A percentile compares a stretch with the other conserved stretches of the same genome.
Evolutionary conservation across 2,888 invertebrate genomes (phyloP).

Genomic region (Cheilosia soror): DNA sequence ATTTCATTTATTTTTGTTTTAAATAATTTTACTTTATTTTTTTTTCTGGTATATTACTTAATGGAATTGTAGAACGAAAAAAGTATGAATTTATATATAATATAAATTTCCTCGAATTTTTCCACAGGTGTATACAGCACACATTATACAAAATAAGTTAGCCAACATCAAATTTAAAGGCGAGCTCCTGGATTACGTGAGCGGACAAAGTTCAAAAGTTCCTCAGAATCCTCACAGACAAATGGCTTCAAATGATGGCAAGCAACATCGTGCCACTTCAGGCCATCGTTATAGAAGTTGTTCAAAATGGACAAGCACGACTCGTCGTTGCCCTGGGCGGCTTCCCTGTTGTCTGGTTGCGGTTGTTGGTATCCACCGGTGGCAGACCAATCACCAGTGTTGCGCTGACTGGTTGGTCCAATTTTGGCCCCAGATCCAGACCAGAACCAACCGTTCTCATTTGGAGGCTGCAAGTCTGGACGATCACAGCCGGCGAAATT

Average conservation of each 20-base stretch:
- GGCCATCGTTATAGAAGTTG: constrained; percentile 95
- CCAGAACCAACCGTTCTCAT: constrained; percentile 97
- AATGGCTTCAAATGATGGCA: constrained; percentile 94
- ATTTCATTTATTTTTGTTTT: constrained; percentile 8
- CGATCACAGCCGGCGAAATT: constrained; percentile 96
- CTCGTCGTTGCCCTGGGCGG: constrained; percentile 96
- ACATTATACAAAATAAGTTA: constrained; percentile 61
- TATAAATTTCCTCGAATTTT: constrained; percentile 67
- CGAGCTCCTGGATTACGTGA: constrained; percentile 94
- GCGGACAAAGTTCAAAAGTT: constrained; percentile 94
- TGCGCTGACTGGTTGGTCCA: constrained; percentile 93
- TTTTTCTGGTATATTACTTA: constrained; percentile 24
- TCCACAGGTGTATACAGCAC: constrained; percentile 22
- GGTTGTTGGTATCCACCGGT: constrained; percentile 95
- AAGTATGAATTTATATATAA: constrained; percentile 73
- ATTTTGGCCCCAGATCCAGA: constrained; percentile 96
- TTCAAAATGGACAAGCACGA: constrained; percentile 94
- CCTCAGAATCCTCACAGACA: constrained; percentile 96
- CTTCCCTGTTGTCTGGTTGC: constrained; percentile 95
- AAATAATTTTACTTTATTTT: constrained; percentile 18
- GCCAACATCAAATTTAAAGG: constrained; percentile 85
- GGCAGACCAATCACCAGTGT: constrained; percentile 95
- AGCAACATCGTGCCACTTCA: constrained; percentile 95
- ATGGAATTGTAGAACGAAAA: constrained; percentile 52
- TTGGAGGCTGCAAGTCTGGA: constrained; percentile 92